Evolutionary conservation across 2,888 invertebrate genomes (phyloP), one percentile per base, ranked within the genome.

Genomic region (Nysson spinosus): DNA sequence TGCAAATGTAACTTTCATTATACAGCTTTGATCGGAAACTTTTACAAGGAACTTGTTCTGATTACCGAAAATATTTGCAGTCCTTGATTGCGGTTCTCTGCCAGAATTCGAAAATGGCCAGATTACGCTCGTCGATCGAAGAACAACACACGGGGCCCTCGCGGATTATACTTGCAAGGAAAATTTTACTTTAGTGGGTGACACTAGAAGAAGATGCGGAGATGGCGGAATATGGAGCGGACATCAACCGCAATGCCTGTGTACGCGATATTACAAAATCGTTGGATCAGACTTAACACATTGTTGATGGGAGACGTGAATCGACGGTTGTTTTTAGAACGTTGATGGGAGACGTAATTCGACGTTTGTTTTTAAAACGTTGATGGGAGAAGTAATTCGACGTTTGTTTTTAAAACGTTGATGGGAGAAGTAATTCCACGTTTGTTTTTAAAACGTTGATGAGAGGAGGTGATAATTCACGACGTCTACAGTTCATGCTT

Each of bases 181-280:
- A 79, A 96, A 97, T 84, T 94, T 95, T 86, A 96, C 96, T 0
- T 88, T 96, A 1, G 93, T 94, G 4, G 96, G 96, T 0, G 91
- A 90, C 69, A 90, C 91, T 40, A 91, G 91, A 63, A 88, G 96
- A 16, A 88, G 89, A n/a, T 96, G 96, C 80, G 91, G 91, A 0
- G 91, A 93, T 57, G 91, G 91, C 30, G 95, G 93, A 0, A 87
- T 89, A 43, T 96, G 96, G 96, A 92, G 91, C 37, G 94, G 94
- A 0, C 91, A 92, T 52, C 90, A 93, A 4, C 95, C 96, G 0
- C 92, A 93, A 78, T 96, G 96, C 85, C 88, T 95, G 42, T 95
- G 90, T 90, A 79, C 87, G 88, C 67, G 34, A 28, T 22, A 22
- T 1, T 42, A 14, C 16, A n/a, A n/a, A n/a, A n/a, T n/a, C n/a